Evolutionary conservation across 2,888 invertebrate genomes (phyloP).

Genomic region (Antitype chi): DNA sequence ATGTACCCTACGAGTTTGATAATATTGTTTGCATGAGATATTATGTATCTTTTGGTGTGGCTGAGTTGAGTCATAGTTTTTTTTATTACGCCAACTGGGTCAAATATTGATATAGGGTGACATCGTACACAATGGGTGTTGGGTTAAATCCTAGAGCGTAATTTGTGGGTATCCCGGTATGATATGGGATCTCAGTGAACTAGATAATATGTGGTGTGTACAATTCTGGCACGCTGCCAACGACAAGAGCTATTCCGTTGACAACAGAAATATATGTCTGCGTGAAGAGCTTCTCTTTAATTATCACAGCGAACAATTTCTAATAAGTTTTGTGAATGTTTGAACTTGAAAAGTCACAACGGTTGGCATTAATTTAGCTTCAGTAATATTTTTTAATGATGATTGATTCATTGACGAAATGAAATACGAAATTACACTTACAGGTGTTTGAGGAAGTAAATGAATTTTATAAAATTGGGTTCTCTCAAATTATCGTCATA

Average conservation of each 20-base stretch:
- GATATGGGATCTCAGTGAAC: constrained; percentile 62
- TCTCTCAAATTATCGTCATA: constrained; percentile 37
- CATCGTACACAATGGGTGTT: constrained; percentile 31
- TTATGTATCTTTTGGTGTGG: constrained; percentile 76
- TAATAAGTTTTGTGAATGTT: constrained; percentile 28
- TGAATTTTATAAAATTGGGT: neutral
- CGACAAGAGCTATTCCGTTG: constrained; percentile 63
- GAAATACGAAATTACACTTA: constrained; percentile 11
- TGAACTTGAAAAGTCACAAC: constrained; percentile 9
- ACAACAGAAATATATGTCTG: constrained; percentile 63
- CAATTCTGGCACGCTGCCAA: constrained; percentile 75
- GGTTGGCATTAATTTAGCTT: constrained; percentile 1
- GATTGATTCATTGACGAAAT: constrained; percentile 2
- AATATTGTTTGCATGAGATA: constrained; percentile 82
- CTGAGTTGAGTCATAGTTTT: constrained; percentile 76
- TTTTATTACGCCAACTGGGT: constrained; percentile 70
- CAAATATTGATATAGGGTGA: constrained; percentile 74
- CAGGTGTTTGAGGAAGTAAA: constrained; percentile 10
- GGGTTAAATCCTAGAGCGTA: constrained; percentile 23
- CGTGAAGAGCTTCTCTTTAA: constrained; percentile 37
- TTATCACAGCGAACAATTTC: constrained; percentile 30
- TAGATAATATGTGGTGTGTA: constrained; percentile 60
- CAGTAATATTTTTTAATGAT: neutral
- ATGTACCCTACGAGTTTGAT: constrained; percentile 75
- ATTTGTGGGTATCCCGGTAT: constrained; percentile 37